These are phyloP conservation scores for Ornithoptera alexandrae DNA, from an alignment of 2,888 invertebrate genomes.

Conservation along the genomic window DNA sequence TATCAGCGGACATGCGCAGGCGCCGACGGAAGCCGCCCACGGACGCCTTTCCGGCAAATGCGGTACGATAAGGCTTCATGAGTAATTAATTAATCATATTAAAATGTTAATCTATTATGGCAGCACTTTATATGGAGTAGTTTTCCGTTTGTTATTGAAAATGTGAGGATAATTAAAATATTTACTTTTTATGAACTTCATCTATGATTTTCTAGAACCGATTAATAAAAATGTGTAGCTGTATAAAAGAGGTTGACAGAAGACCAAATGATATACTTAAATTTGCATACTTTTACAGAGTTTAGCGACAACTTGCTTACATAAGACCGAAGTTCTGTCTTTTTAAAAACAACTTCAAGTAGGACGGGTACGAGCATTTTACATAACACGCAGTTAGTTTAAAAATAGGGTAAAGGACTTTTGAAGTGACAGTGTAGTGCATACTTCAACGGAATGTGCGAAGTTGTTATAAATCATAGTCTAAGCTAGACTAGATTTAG, in stretches of 20 bases:
- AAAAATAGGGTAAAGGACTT: slow-evolving; percentile 1
- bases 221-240: neutral
- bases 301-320: slow-evolving; percentile 1
- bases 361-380: slow-evolving; percentile 1
- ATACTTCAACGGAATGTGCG: slow-evolving; percentile 36
- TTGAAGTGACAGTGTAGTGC: slow-evolving; percentile 16
- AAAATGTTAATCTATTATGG: neutral
- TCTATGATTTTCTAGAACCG: neutral
- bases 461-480: slow-evolving; percentile 70
- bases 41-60: slow-evolving; percentile 51
- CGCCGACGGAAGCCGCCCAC: slow-evolving; percentile 68
- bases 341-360: slow-evolving; percentile 9
- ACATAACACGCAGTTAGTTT: slow-evolving; percentile 8
- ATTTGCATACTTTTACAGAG: neutral
- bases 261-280: neutral
- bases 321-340: neutral
- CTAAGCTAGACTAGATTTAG: slow-evolving; percentile 66
- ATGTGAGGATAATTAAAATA: neutral
- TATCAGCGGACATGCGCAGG: slow-evolving; percentile 60
- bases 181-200: neutral
- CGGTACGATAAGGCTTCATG: slow-evolving; percentile 69
- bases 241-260: neutral
- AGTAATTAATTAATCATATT: slow-evolving; percentile 30
- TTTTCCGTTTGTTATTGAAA: neutral
- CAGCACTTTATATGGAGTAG: neutral